Conservation (phyloP, 2,797 vertebrate species). For the Prunella strophiata region DNA sequence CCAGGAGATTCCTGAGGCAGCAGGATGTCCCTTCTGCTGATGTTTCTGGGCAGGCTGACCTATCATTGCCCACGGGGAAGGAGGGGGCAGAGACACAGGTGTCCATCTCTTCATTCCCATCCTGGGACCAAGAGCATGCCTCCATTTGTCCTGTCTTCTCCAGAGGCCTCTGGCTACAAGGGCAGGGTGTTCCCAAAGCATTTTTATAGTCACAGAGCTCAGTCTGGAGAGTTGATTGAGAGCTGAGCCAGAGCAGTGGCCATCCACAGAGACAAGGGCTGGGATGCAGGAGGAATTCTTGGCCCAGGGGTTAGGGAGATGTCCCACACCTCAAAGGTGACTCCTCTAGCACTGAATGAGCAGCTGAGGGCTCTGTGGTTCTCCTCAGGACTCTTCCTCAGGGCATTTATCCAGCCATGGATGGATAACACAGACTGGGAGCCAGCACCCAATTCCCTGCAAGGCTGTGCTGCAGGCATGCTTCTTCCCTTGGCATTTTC, state of each 20-base stretch:
- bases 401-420: rapidly evolving
- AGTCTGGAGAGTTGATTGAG: not conserved
- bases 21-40: not conserved
- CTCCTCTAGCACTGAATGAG: not conserved
- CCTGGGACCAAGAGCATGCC: too few relatives aligned
- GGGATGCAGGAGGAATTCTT: not conserved
- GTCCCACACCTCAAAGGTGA: not conserved
- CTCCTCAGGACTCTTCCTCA: not conserved
- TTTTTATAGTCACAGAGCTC: not conserved
- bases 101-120: not conserved
- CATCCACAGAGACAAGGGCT: not conserved
- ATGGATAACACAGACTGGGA: not conserved
- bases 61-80: not conserved
- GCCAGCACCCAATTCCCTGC: not conserved
- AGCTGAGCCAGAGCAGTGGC: not conserved
- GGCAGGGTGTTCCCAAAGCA: not conserved
- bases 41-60: not conserved
- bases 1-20: not conserved
- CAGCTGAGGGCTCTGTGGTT: not conserved
- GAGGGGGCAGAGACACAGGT: not conserved
- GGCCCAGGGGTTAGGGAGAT: not conserved
- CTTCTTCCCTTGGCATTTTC: not conserved
- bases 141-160: not conserved
- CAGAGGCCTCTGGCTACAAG: not conserved
- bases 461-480: not conserved